Percentiles rank a stretch among this genome's conserved stretches.
Conservation (phyloP, 2,888 invertebrate species). For the Heliconius hortense region DNA sequence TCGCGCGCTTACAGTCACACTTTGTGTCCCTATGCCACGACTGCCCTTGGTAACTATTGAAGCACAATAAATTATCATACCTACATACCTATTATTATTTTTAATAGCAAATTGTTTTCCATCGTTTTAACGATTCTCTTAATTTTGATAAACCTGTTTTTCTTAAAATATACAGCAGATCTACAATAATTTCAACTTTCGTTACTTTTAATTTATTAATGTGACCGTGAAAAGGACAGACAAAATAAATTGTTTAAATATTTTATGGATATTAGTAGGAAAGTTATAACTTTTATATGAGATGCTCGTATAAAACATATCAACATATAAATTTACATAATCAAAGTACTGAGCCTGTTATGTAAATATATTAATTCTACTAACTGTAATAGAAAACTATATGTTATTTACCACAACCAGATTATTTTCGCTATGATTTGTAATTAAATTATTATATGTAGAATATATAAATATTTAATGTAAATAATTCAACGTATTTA, state of each 20-base stretch:
- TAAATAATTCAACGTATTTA: not conserved
- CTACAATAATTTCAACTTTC: not conserved
- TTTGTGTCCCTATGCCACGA: too few relatives aligned
- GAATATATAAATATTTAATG: not conserved
- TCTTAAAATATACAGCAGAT: not conserved
- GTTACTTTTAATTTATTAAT: not conserved
- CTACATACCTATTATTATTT: not conserved
- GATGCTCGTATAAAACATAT: not conserved
- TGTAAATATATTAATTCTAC: constrained; percentile 7
- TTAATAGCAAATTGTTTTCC: not conserved
- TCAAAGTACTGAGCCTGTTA: constrained; percentile 1
- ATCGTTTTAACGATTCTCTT: not conserved
- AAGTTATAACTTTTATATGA: constrained; percentile 6
- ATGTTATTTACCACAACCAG: not conserved
- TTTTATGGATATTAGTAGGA: not conserved
- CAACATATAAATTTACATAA: constrained; percentile 7
- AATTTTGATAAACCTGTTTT: not conserved
- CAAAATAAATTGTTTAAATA: not conserved
- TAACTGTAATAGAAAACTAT: not conserved
- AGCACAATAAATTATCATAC: not conserved
- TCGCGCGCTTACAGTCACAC: too few relatives aligned
- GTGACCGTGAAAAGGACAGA: not conserved
- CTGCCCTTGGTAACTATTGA: not conserved
- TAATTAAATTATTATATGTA: not conserved
- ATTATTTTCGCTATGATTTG: constrained; percentile 5